Evolutionary conservation across 2,888 invertebrate genomes (phyloP), one percentile per base, ranked within the genome.

Genomic region (Onchidella celtica): DNA sequence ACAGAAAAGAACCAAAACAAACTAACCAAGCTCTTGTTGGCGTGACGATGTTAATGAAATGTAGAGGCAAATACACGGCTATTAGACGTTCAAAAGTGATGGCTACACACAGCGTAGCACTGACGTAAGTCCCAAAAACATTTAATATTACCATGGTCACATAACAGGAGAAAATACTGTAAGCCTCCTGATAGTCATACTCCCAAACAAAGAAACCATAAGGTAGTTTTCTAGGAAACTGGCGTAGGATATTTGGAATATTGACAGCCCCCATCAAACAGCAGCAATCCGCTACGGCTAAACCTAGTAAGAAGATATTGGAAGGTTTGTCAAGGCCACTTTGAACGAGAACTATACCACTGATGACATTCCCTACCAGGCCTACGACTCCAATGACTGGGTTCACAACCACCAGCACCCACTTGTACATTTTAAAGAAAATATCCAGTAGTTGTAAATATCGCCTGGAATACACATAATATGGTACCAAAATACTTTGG

Each of bases 1-100:
- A 11, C 0, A 57, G 32, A n/a, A 72, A 72, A 3, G 9, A 2
- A 3, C 29, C 32, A 34, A 14, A 72, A 21, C 57, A 72, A 1
- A 72, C 57, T 2, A 72, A 34, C 72, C 72, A 72, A 1, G 72
- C 72, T 57, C 72, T 55, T 1, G 21, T 32, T 6, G 72, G 72
- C n/a, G 72, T 72, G 1, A 72, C 21, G 32, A 72, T 72, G 21
- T 2, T 72, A 21, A n/a, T 57, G n/a, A n/a, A n/a, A n/a, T n/a
- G n/a, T n/a, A n/a, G n/a, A n/a, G n/a, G n/a, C n/a, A n/a, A n/a
- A n/a, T 72, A 72, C 14, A 72, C 72, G 2, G 72, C 72, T 6
- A 72, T 2, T 14, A 72, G 24, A 11, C 72, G 72, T 32, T 72
- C 72, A 11, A 57, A 0, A 11, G 72, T 72, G 24, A 72, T 55